Base-by-base conservation (phyloP, 2,797 vertebrate species). In the Chloroceryle amazona region DNA sequence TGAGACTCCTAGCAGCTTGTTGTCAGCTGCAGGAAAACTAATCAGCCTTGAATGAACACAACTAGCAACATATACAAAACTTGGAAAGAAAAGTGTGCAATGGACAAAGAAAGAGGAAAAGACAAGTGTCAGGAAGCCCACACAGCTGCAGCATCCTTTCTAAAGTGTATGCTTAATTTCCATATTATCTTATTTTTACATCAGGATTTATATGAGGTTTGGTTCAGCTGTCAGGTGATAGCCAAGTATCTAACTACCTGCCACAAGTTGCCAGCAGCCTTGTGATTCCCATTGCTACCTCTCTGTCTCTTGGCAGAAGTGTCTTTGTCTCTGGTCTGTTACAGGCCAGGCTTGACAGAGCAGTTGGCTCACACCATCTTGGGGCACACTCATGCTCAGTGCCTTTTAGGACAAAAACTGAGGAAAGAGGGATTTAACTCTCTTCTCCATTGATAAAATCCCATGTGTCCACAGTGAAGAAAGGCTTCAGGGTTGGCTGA, bases 301-400 rank as follows among this genome's bases (percentile, higher is more conserved):
- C 16, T 8, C 5, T 17, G 14, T 8, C 23, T 70, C 26, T 55
- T 31, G 28, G 16, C 18, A 19, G 54, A 49, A 29, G 8, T 17
- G 3, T 62, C 41, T 66, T 85, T 72, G 11, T 37, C 10, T 37
- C 29, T 41, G 13, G 20, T 18, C 16, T 51, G 18, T 62, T 55
- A 15, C 1, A 4, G 28, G 12, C 22, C 51, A 41, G 72, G 28
- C 33, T 58, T 4, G 3, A 19, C 39, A 6, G 4, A 54, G 42
- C 12, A n/a, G 46, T 46, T 18, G 18, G 8, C 13, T 72, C 10
- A 23, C 31, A n/a, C 18, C 5, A 3, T 13, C 29, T 31, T 58
- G n/a, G 29, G 17, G 15, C 35, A 60, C 9, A 1, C 3, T 14
- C 12, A 1, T 49, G 10, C n/a, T 82, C n/a, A 5, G 4, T 54